Base-by-base conservation (phyloP, 2,888 invertebrate genomes). In the Poecilus cupreus region DNA sequence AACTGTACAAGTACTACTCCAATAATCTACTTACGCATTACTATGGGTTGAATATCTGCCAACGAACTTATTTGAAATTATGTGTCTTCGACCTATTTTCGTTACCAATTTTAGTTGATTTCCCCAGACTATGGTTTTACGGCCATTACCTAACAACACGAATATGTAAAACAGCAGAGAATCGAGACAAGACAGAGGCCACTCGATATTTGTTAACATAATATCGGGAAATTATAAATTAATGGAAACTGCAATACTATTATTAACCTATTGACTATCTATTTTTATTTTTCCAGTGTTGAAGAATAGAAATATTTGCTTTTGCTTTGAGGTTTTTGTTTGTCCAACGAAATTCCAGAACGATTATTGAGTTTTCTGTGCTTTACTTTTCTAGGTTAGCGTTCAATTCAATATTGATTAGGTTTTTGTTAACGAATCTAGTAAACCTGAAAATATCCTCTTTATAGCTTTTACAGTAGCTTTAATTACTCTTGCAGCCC, bases 361-460 rank as follows among this genome's bases (percentile, higher is more conserved):
- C 24, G 60, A 26, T 68, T 60, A 60, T 60, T 68, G 64, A 37
- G 37, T 68, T 68, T 68, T 37, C 64, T 16, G 18, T 49, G 49
- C 49, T 49, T 49, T 64, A 64, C 37, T 32, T 68, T 68, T 68
- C 64, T 68, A 68, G 37, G 64, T 32, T 68, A 68, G 64, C 64
- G 64, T 68, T 68, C 64, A 68, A 68, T 68, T 68, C 37, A 37
- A 68, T 68, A 68, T 68, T 68, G 64, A 68, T 68, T 57, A 5
- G 18, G 16, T 16, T 68, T 68, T 60, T 26, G 26, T 60, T 60
- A 24, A 60, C 24, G 24, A 26, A 60, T 6, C 60, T 26, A 60
- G 26, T 24, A 60, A 13, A 60, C n/a, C 60, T 60, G n/a, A 26
- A 26, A 60, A 60, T 54, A 54, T 2, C 18, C 54, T 11, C 54